Evolutionary conservation across 1,140 invertebrate genomes (phyloP), one percentile per base, ranked within the genome.

Genomic region (Cherax quadricarinatus): DNA sequence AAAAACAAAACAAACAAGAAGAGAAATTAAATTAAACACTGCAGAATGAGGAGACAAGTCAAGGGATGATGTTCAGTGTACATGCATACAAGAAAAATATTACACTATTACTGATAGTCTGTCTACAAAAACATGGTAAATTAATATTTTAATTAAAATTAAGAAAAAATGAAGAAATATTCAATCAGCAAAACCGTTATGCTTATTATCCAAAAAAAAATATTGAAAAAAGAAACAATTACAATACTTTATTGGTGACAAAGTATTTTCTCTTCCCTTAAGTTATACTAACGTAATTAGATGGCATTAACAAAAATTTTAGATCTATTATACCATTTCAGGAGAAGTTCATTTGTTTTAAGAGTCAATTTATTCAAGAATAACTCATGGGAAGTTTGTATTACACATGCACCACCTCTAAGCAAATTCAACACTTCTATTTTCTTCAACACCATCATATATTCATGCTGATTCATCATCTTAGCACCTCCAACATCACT

Each of bases 1-100:
- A 92, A 92, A 88, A 92, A 92, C 91, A 92, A 92, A 92, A 92
- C 91, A 92, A 92, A 92, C 91, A 92, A 88, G 86, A 92, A 88
- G 91, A 92, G 91, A 84, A 92, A 88, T 88, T 88, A 92, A 88
- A 92, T 88, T 92, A 92, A 88, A 92, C 84, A 90, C 84, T 90
- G 62, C 88, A 90, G 70, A 84, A 78, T 78, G 81, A 78, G 70
- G 73, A 90, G n/a, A 85, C 70, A 62, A 70, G 83, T 85, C 83
- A 70, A 57, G 83, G 83, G 62, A 75, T 85, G 83, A 70, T 66
- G 83, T 70, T 85, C 24, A 85, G 10, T 85, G 83, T 70, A 70
- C 83, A 85, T 85, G 83, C 83, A 85, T 48, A 70, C 14, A 48
- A 66, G 70, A 70, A 85, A 85, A 85, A 70, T 18, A 85, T 70